Conservation (phyloP, 2,797 vertebrate species). For the Denticeps clupeoides region DNA sequence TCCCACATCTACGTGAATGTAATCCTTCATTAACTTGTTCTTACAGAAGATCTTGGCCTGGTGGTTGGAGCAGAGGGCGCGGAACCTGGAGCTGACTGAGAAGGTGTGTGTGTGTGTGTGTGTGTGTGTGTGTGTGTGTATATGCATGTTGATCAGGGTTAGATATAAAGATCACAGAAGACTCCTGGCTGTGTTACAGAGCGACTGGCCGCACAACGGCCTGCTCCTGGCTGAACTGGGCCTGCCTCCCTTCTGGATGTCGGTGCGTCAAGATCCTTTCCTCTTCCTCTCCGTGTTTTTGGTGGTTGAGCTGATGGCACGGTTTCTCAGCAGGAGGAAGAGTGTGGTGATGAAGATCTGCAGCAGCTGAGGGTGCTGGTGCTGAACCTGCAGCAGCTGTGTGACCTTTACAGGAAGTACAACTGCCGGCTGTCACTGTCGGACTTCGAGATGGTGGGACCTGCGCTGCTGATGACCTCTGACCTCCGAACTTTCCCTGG, state of each 20-base stretch:
- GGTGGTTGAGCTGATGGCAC: too few species aligned
- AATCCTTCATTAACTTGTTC: too few species aligned
- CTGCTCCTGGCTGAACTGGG: conserved; percentile 76
- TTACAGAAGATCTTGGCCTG: conserved; percentile 74
- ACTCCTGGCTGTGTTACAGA: too few species aligned
- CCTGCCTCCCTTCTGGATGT: conserved; percentile 62
- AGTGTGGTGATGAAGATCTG: conserved; percentile 62
- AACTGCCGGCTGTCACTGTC: conserved; percentile 79
- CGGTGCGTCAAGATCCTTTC: too few species aligned
- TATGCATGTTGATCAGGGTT: background rate
- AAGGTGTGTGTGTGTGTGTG: conserved; percentile 60
- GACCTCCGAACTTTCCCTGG: too few species aligned
- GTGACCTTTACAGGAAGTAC: conserved; percentile 76
- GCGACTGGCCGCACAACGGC: conserved; percentile 88
- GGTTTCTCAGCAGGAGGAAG: conserved; percentile 57
- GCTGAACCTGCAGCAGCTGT: conserved; percentile 64
- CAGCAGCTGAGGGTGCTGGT: conserved; percentile 68
- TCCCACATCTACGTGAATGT: too few species aligned
- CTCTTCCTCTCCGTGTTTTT: too few species aligned
- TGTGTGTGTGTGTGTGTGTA: too few species aligned
- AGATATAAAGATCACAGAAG: too few species aligned
- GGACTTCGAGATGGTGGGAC: conserved; percentile 87
- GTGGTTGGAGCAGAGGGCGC: conserved; percentile 82
- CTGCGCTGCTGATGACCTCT: too few species aligned
- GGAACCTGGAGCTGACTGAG: conserved; percentile 87